Evolutionary conservation across 2,113 vertebrate genomes (phyloP).

Genomic region (Istiophorus platypterus): DNA sequence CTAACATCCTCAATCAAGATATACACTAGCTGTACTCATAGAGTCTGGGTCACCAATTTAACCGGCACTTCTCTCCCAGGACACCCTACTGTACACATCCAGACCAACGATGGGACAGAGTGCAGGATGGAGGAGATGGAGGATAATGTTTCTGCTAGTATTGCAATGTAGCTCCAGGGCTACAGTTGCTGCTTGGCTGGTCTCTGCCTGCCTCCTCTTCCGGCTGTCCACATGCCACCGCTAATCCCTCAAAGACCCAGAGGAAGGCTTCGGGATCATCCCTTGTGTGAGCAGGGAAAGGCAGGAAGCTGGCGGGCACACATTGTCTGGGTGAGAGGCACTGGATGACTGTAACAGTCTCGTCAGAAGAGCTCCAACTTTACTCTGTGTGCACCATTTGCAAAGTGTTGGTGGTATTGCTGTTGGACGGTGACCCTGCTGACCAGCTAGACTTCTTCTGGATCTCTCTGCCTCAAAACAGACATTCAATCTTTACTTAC

Average conservation of each 20-base stretch:
- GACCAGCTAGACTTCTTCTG: conserved; percentile 33
- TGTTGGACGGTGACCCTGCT: conserved; percentile 47
- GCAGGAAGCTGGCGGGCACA: conserved; percentile 54
- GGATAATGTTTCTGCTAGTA: not conserved
- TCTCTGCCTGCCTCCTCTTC: conserved; percentile 50
- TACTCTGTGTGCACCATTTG: conserved; percentile 18
- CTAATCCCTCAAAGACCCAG: conserved; percentile 59
- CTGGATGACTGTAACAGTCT: conserved; percentile 35
- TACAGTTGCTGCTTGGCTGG: conserved; percentile 40
- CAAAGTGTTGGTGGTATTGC: conserved; percentile 44
- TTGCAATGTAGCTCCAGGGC: conserved; percentile 12
- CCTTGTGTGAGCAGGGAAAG: conserved; percentile 47
- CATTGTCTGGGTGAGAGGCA: conserved; percentile 33
- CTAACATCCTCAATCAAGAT: not conserved
- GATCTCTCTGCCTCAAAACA: conserved; percentile 27
- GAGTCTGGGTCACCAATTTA: not conserved
- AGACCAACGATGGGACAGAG: not conserved
- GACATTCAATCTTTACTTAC: conserved; percentile 18
- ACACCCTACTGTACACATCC: not conserved
- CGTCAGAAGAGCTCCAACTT: conserved; percentile 28
- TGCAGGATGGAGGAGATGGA: not conserved
- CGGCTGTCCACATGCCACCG: conserved; percentile 56
- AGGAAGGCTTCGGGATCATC: conserved; percentile 62
- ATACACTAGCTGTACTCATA: not conserved
- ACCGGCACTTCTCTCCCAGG: not conserved